Evolutionary conservation across 2,113 vertebrate genomes (phyloP).

Genomic region (Nerophis ophidion): DNA sequence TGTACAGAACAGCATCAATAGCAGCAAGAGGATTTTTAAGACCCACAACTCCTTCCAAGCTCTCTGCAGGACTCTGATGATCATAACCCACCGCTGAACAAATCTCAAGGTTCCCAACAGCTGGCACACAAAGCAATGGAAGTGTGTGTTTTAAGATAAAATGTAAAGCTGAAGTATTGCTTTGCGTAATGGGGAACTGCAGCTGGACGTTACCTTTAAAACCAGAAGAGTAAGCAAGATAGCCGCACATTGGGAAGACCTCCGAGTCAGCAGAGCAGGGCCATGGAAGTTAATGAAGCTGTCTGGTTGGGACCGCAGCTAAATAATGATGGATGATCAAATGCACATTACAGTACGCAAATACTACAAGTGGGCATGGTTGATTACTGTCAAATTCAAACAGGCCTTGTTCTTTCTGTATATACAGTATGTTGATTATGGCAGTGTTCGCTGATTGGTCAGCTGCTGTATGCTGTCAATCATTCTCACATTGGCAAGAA

Average conservation of each 20-base stretch:
- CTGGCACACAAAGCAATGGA: conserved; percentile 40
- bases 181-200: neutral
- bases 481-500: too few species aligned
- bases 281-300: conserved; percentile 61
- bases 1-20: conserved; percentile 59
- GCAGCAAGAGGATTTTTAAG: conserved; percentile 43
- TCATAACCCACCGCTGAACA: conserved; percentile 68
- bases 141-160: neutral
- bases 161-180: neutral
- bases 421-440: neutral
- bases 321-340: neutral
- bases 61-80: conserved; percentile 63
- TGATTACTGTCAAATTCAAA: neutral
- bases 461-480: too few species aligned
- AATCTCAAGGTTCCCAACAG: conserved; percentile 66
- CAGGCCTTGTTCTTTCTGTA: neutral
- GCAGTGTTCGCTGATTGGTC: too few species aligned
- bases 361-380: neutral
- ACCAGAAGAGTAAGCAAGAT: conserved; percentile 65
- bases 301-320: conserved; percentile 42
- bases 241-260: conserved; percentile 61
- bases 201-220: conserved; percentile 58
- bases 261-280: conserved; percentile 50
- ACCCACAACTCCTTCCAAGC: conserved; percentile 58
- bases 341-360: neutral